phyloP scores from a whole-genome alignment of 2,113 vertebrate species.

The Rhipidura dahli region DNA sequence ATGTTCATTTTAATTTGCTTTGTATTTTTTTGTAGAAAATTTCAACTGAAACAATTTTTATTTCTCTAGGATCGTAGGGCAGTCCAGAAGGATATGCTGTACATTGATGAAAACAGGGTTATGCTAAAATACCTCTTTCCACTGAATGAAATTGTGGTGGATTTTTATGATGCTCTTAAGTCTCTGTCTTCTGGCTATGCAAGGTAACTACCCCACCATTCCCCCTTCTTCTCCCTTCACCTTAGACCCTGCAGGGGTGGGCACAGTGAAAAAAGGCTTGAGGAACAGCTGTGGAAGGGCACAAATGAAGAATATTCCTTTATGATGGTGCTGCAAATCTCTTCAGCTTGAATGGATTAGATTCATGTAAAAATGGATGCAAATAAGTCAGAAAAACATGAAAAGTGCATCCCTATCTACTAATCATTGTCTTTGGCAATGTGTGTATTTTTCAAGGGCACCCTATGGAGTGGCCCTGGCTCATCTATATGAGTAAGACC shows the following conservation, averaged over 20 bases:
- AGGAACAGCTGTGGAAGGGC: neutral
- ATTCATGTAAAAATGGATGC: neutral
- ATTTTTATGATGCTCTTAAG: constrained; percentile 95
- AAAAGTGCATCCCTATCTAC: neutral
- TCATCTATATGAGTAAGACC: neutral
- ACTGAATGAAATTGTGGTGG: constrained; percentile 93
- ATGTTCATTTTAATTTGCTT: neutral
- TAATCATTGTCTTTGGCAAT: neutral
- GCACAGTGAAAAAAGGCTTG: neutral
- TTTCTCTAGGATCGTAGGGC: constrained; percentile 82
- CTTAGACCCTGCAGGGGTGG: neutral
- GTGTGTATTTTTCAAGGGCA: neutral
- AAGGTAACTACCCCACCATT: constrained; percentile 75
- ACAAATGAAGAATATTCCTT: neutral
- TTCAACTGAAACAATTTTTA: neutral
- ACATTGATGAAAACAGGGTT: constrained; percentile 90
- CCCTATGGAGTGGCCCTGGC: neutral
- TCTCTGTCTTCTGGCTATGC: constrained; percentile 95
- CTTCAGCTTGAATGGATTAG: neutral
- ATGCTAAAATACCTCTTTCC: constrained; percentile 94
- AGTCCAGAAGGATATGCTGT: constrained; percentile 89
- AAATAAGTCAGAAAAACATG: neutral
- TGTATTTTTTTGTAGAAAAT: neutral
- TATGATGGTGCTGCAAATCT: neutral
- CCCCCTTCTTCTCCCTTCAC: neutral